Base-by-base conservation (phyloP, 1,140 invertebrate genomes). In the Acromyrmex echinatior region DNA sequence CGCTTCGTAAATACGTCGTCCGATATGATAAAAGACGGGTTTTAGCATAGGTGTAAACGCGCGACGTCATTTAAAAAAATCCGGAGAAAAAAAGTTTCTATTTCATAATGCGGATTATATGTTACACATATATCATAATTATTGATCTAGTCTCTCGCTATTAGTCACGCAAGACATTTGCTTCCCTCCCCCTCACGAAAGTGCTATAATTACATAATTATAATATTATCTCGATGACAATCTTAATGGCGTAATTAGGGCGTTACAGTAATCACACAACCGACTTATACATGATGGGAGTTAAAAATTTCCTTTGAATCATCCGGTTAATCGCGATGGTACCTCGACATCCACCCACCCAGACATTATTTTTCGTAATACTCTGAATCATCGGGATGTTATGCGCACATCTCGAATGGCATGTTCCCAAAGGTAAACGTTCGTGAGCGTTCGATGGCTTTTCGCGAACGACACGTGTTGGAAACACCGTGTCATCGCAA, bases 21-120 rank as follows among this genome's bases (percentile, higher is more conserved):
- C 65, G 65, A 71, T 56, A 62, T 62, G 66, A 71, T 71, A 28
- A 53, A 45, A 45, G 80, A 49, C 80, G 56, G 56, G 45, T 84
- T 65, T 84, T 76, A 84, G 39, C 80, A 49, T 62, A 84, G 70
- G 80, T 63, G 70, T 76, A 84, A 84, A 74, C 80, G 56, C 80
- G 79, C 39, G 39, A 45, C 70, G 39, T 25, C 9, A 49, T 63
- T n/a, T 12, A 0, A 60, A 74, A 21, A 62, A 84, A 6, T 25
- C 18, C 25, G 51, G 31, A 18, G 18, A 49, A 14, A 51, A 45
- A 62, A 62, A 49, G 16, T 62, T 18, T 74, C 35, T 60, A 74
- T 84, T 74, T 28, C 25, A 63, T 74, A 84, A 84, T 25, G 45
- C n/a, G 39, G 25, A 73, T 62, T 62, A 74, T 51, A 18, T 3